Base-by-base conservation (phyloP, 2,113 vertebrate genomes). In the Mormyrus iriodes region DNA sequence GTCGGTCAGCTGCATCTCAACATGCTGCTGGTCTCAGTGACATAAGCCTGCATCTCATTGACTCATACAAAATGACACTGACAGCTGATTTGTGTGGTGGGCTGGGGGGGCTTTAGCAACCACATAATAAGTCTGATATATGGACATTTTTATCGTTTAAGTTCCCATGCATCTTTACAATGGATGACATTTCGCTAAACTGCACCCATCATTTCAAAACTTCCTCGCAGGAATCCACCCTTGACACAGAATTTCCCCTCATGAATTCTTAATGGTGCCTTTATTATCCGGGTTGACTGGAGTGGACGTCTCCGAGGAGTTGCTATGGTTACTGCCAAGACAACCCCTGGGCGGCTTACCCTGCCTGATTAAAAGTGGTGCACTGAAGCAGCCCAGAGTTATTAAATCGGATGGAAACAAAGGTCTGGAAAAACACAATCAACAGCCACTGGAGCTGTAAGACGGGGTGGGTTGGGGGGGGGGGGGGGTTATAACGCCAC, bases 251-350 rank as follows among this genome's bases (percentile, higher is more conserved):
- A 88, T 82, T 88, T 88, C 65, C 88, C 73, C 88, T 88, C 88
- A 88, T 88, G 88, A 82, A 84, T 89, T 39, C 52, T 89, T 89
- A 89, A 89, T 85, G 15, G 39, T 55, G 73, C 21, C 82, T 84
- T 89, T 89, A 89, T 61, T 61, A 85, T 88, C 10, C n/a, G 79
- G 51, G 42, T 79, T 85, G 76, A 85, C 79, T 27, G 21, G 76
- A 61, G 76, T 39, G 79, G 53, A 58, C n/a, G 52, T 88, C 69
- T 84, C 73, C 6, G 76, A 17, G 52, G 88, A 46, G 88, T 89
- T 89, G 88, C 79, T 39, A 89, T 89, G 76, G 88, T 84, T 55
- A 89, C 88, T 44, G 69, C 73, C 15, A 24, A 61, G 79, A 61
- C 51, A 89, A 44, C 79, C 42, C 76, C 51, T 9, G n/a, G 42